Evolutionary conservation across 1,140 invertebrate genomes (phyloP).

Genomic region (Luehdorfia chinensis): DNA sequence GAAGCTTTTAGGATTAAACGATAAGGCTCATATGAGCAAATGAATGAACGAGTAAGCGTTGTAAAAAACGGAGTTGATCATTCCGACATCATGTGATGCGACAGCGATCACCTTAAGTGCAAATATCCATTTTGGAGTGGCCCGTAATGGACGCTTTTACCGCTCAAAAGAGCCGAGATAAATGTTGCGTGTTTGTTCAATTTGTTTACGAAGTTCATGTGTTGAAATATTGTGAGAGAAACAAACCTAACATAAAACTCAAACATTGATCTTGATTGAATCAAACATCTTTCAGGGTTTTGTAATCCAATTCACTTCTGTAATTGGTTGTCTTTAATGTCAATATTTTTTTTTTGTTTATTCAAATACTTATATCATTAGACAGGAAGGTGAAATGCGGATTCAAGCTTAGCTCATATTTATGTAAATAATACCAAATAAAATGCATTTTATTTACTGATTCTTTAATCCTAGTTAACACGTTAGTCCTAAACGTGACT

Average conservation of each 20-base stretch:
- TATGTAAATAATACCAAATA: no score
- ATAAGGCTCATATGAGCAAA: conserved; percentile 11
- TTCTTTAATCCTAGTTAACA: no score
- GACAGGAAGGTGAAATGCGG: no score
- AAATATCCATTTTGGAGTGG: conserved; percentile 18
- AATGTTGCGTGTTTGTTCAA: conserved; percentile 17
- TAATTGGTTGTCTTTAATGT: not conserved
- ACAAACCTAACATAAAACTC: not conserved
- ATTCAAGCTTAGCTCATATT: no score
- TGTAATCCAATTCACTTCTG: not conserved
- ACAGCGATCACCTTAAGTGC: conserved; percentile 18
- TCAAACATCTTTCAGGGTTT: no score
- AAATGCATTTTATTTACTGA: no score
- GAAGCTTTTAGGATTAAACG: conserved; percentile 13
- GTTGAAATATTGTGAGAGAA: conserved; percentile 10
- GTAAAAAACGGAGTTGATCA: conserved; percentile 15
- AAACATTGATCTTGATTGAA: conserved; percentile 1
- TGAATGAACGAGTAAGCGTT: conserved; percentile 4
- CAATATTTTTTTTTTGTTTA: no score
- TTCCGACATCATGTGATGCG: conserved; percentile 16
- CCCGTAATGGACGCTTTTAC: conserved; percentile 18
- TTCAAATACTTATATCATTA: no score
- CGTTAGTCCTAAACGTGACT: no score
- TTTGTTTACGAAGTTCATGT: conserved; percentile 10
- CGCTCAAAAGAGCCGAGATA: conserved; percentile 16